Percentiles rank a stretch among this genome's conserved stretches.
Conservation (phyloP, 1,140 invertebrate species). For the Homalodisca vitripennis region DNA sequence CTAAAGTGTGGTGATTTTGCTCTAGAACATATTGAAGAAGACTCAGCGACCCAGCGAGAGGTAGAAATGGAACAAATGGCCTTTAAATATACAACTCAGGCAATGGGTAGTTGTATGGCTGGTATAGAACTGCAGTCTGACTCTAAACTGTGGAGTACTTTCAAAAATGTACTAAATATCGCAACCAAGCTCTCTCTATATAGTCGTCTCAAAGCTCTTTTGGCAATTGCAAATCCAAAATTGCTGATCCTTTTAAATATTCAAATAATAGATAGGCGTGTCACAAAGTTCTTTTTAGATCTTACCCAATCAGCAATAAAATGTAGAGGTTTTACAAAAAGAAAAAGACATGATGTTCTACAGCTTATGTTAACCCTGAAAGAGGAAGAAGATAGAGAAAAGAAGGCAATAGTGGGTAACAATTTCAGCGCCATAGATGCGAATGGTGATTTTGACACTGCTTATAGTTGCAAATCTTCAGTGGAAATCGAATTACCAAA, state of each 20-base stretch:
- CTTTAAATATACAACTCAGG: not conserved
- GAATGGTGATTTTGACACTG: not conserved
- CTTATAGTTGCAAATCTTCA: not conserved
- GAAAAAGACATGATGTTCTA: conserved; percentile 16
- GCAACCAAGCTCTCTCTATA: not conserved
- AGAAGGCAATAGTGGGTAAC: not conserved
- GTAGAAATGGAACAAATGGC: not conserved
- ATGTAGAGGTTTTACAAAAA: not conserved
- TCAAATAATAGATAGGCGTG: not conserved
- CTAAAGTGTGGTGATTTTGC: not conserved
- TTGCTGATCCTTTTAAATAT: not conserved
- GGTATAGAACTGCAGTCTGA: not conserved
- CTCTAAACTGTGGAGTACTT: too few species aligned
- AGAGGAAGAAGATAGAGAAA: conserved; percentile 8
- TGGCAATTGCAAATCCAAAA: not conserved
- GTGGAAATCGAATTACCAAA: not conserved
- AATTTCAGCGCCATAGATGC: not conserved
- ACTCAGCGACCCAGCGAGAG: not conserved
- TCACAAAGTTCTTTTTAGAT: not conserved
- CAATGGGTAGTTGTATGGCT: not conserved
- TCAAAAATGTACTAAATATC: not conserved
- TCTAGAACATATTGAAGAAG: not conserved
- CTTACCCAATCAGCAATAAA: not conserved
- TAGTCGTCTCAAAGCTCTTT: not conserved
- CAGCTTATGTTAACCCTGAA: not conserved